Evolutionary conservation across 2,113 vertebrate genomes (phyloP).

Genomic region (Emydura subglobosa): DNA sequence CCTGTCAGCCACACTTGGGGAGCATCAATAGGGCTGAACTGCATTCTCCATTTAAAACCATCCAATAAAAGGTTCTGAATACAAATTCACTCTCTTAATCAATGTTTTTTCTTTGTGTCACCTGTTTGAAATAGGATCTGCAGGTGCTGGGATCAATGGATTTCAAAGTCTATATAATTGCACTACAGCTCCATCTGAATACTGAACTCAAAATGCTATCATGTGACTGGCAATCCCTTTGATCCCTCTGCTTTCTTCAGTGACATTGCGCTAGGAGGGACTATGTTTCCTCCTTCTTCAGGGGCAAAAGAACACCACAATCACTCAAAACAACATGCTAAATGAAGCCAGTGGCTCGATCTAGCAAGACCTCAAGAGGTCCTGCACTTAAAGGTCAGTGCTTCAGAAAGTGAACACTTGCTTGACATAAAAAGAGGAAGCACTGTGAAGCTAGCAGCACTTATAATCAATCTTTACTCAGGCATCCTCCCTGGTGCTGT

Average conservation of each 20-base stretch:
- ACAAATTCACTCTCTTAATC: conserved; percentile 29
- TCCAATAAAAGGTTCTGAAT: conserved; percentile 36
- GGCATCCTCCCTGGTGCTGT: not conserved
- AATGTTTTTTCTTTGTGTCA: not conserved
- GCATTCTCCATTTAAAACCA: conserved; percentile 45
- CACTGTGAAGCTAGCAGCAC: not conserved
- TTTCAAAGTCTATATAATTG: not conserved
- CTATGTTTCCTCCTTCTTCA: not conserved
- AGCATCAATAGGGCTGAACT: conserved; percentile 5
- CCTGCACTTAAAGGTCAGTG: not conserved
- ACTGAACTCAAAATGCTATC: not conserved
- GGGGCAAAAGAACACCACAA: not conserved
- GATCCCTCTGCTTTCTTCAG: not conserved
- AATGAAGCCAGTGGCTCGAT: not conserved
- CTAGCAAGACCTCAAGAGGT: not conserved
- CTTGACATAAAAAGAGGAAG: not conserved
- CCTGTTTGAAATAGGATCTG: conserved; percentile 7
- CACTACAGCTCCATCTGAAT: not conserved
- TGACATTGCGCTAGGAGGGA: not conserved
- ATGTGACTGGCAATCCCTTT: not conserved
- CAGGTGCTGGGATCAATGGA: not conserved
- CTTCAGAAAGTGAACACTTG: conserved; percentile 15
- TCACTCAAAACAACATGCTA: not conserved
- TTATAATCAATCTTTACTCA: not conserved
- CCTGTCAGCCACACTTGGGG: not conserved